Conservation (phyloP, 2,888 invertebrate genomes). For the Clistopyga incitator region DNA sequence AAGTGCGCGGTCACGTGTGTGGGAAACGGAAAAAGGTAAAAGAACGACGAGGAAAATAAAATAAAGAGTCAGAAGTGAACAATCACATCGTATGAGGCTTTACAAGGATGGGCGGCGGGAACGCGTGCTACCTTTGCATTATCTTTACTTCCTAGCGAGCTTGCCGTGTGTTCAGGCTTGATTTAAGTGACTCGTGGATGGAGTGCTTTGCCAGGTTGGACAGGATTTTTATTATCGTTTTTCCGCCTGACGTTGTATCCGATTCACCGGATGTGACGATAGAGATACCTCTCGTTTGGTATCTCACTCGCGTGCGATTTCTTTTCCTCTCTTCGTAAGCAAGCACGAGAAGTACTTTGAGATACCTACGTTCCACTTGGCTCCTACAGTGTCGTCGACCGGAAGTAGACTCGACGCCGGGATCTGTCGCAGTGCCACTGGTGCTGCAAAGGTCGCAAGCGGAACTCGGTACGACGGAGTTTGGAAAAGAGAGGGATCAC, state of each 20-base stretch:
- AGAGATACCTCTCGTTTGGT: slow-evolving; percentile 13
- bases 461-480: slow-evolving; percentile 27
- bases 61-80: slow-evolving; percentile 26
- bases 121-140: slow-evolving; percentile 1
- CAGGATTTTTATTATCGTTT: slow-evolving; percentile 56
- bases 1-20: slow-evolving; percentile 30
- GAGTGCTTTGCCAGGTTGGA: background rate
- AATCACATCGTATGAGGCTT: slow-evolving; percentile 13
- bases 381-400: slow-evolving; percentile 46
- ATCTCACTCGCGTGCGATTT: background rate
- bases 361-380: slow-evolving; percentile 3
- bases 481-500: slow-evolving; percentile 35
- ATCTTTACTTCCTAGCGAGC: background rate
- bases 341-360: slow-evolving; percentile 1
- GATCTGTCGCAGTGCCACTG: slow-evolving; percentile 31
- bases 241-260: slow-evolving; percentile 40
- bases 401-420: slow-evolving; percentile 54
- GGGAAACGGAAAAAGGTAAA: slow-evolving; percentile 16
- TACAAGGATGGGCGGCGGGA: background rate
- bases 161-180: background rate
- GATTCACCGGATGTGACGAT: slow-evolving; percentile 52
- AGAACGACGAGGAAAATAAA: slow-evolving; percentile 25
- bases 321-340: background rate
- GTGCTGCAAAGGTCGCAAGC: background rate
- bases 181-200: background rate